Conservation (phyloP, 1,140 invertebrate genomes). For the Sarcophaga bullata region DNA sequence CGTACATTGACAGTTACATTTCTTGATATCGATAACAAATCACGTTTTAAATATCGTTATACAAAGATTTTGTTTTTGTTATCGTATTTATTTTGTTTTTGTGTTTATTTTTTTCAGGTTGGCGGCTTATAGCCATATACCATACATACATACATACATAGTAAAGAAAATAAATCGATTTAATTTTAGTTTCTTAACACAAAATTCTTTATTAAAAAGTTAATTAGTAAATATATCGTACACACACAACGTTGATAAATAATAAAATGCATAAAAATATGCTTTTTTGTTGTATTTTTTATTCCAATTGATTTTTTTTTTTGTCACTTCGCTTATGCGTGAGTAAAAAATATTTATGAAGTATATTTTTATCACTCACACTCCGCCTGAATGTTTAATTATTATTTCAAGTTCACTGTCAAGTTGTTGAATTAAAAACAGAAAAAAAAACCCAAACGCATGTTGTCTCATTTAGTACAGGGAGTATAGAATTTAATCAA, state of each 20-base stretch:
- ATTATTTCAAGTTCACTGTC: conserved; percentile 38
- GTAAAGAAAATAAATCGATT: not conserved
- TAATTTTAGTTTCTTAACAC: not conserved
- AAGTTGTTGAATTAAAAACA: not conserved
- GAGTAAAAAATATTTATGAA: not conserved
- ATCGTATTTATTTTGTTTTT: not conserved
- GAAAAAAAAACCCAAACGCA: not conserved
- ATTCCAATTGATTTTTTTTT: too few relatives aligned
- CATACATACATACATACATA: not conserved
- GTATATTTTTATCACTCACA: conserved; percentile 2
- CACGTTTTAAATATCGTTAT: not conserved
- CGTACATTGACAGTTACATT: conserved; percentile 19
- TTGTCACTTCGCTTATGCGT: not conserved
- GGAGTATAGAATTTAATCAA: conserved; percentile 28
- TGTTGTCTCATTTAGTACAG: not conserved
- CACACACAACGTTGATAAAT: not conserved
- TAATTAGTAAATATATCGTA: not conserved
- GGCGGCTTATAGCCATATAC: not conserved
- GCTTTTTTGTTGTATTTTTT: not conserved
- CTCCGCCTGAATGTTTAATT: conserved; percentile 30
- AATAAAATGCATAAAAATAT: conserved; percentile 14
- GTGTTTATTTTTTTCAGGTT: not conserved
- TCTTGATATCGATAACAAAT: not conserved
- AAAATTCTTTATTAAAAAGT: not conserved
- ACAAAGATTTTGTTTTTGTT: too few relatives aligned